These are phyloP conservation scores for Nomada ruficornis DNA, from an alignment of 2,888 invertebrate genomes.

Conservation along the genomic window DNA sequence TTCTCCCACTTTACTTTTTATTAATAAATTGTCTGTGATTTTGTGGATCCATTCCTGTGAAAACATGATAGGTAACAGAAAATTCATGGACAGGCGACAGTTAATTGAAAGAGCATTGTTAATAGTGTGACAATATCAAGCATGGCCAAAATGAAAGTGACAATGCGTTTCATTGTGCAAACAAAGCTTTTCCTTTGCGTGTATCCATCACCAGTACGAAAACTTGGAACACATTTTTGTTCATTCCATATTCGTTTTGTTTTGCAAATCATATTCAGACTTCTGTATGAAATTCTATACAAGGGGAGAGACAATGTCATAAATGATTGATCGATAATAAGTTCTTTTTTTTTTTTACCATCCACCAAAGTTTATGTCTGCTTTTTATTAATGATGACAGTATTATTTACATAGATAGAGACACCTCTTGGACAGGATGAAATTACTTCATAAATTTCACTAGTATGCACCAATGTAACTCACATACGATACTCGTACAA, in stretches of 20 bases:
- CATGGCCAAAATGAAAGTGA: slow-evolving; percentile 75
- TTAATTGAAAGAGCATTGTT: slow-evolving; percentile 74
- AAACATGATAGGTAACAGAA: slow-evolving; percentile 76
- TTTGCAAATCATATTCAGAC: slow-evolving; percentile 44
- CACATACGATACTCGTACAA: slow-evolving; percentile 34
- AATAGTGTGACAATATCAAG: slow-evolving; percentile 76
- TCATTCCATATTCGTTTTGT: slow-evolving; percentile 39
- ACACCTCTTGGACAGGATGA: slow-evolving; percentile 78
- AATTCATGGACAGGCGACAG: slow-evolving; percentile 59
- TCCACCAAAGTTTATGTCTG: slow-evolving; percentile 72
- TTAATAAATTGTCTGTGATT: slow-evolving; percentile 81
- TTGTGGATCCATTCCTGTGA: slow-evolving; percentile 84
- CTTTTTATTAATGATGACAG: slow-evolving; percentile 60
- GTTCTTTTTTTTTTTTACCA: slow-evolving; percentile 67
- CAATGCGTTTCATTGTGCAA: slow-evolving; percentile 77
- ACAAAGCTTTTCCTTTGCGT: slow-evolving; percentile 73
- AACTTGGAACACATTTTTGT: slow-evolving; percentile 50
- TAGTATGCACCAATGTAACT: slow-evolving; percentile 36
- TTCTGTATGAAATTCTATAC: slow-evolving; percentile 56
- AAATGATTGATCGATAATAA: slow-evolving; percentile 56
- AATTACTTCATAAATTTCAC: slow-evolving; percentile 23
- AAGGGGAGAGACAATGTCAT: slow-evolving; percentile 80
- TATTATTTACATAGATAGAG: slow-evolving; percentile 71
- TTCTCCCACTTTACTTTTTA: slow-evolving; percentile 77
- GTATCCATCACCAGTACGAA: slow-evolving; percentile 79